A percentile compares a stretch with the other conserved stretches of the same genome.
These are phyloP conservation scores for Tympanoctomys barrerae DNA, from an alignment of 2,797 vertebrate species.

Conservation along the genomic window DNA sequence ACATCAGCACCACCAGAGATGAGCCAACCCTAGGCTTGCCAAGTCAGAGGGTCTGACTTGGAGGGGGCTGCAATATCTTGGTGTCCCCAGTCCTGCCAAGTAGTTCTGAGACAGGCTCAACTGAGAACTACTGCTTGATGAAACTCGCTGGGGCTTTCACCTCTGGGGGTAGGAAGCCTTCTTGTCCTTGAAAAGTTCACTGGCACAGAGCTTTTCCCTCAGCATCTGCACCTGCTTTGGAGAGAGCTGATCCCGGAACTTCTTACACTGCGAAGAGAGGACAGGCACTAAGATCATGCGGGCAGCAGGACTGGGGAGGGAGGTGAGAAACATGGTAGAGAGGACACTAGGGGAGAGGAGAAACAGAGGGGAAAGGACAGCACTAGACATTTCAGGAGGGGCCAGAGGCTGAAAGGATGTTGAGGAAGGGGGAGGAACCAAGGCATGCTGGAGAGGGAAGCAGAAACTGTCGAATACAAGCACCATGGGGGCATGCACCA, in stretches of 20 bases:
- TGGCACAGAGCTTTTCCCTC: constrained; percentile 88
- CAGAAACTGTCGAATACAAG: background rate
- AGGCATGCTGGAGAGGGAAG: background rate
- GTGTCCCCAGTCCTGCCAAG: background rate
- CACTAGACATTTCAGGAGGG: background rate
- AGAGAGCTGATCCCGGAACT: constrained; percentile 85
- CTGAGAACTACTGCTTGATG: background rate
- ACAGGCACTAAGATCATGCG: background rate
- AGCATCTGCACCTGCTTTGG: constrained; percentile 79
- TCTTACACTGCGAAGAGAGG: constrained; percentile 87
- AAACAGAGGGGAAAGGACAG: background rate
- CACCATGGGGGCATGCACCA: background rate
- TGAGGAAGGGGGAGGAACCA: background rate
- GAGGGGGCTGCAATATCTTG: background rate
- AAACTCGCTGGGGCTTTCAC: constrained; percentile 75
- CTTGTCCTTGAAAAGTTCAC: constrained; percentile 89
- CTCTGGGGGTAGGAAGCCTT: constrained; percentile 89
- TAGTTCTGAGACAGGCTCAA: background rate
- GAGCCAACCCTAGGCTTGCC: background rate
- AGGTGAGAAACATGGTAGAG: background rate
- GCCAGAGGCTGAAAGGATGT: background rate
- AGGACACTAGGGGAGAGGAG: background rate
- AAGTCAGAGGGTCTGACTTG: constrained; percentile 2
- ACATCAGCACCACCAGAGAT: background rate
- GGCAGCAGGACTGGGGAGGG: background rate